Base-by-base conservation (phyloP, 2,797 vertebrate genomes). In the Gobio occitaniae region DNA sequence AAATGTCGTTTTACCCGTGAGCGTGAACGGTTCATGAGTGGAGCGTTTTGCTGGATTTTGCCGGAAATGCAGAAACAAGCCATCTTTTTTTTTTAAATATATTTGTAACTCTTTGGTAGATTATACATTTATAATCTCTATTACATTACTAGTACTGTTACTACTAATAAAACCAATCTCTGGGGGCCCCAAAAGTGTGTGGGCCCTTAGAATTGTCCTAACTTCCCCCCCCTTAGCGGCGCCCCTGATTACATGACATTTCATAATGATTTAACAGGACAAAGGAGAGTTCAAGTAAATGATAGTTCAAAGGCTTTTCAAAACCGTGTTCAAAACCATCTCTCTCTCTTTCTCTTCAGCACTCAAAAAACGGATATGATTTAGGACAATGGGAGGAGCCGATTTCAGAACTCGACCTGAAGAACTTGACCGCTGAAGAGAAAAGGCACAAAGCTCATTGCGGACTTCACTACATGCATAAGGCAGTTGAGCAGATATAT, bases 381-480 rank as follows among this genome's bases (percentile, higher is more conserved):
- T 0, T 25, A 13, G 0, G 0, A 1, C 2, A 0, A 11, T 25
- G 1, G 21, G 0, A 0, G 2, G 0, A 61, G 1, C 0, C 19
- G 3, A 52, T 86, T 48, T 1, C 29, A 13, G 36, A 68, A 7
- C 83, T 89, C 17, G 0, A 32, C 7, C 21, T 90, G 0, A 70
- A 85, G 54, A 8, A 65, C 0, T 1, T 61, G 0, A 0, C 19
- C 1, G 9, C 47, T 4, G 0, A 74, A 36, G 3, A 72, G 10
- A 47, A 79, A 77, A 68, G 25, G 1, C 32, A 81, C 8, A 11
- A 84, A 0, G 89, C 90, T 16, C 85, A 85, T 38, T 95, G 94
- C 41, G 86, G 91, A 83, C 86, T 95, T 21, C 1, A 12, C 12
- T 95, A 92, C 85, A 91, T 94, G 86, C 2, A 0, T 13, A 0